Conservation (phyloP, 2,888 invertebrate genomes). For the Ectropis crepuscularia region DNA sequence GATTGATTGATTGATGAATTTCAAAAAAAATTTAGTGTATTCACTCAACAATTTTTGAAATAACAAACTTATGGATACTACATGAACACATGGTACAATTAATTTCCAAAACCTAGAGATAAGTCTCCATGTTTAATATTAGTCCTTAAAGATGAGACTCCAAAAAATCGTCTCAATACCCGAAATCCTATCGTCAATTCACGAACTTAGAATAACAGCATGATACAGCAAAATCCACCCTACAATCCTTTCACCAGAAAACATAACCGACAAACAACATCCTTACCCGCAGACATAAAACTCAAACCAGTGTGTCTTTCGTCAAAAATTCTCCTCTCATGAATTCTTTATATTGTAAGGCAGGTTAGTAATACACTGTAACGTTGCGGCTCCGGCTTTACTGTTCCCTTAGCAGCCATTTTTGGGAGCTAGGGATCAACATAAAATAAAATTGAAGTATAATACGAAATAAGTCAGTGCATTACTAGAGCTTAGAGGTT, state of each 20-base stretch:
- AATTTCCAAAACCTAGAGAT: no score
- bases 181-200: background rate
- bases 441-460: constrained; percentile 72
- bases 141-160: background rate
- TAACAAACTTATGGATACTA: no score
- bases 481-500: constrained; percentile 45
- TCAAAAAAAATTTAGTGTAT: no score
- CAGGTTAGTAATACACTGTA: constrained; percentile 61
- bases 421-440: constrained; percentile 64
- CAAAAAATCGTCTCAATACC: background rate
- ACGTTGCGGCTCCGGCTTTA: constrained; percentile 59
- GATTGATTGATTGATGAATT: no score
- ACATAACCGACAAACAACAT: constrained; percentile 25
- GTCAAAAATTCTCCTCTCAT: constrained; percentile 69
- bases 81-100: no score
- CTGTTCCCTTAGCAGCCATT: constrained; percentile 67
- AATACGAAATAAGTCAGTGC: constrained; percentile 55
- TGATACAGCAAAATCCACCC: constrained; percentile 29
- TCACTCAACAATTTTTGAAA: no score
- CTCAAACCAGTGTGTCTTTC: constrained; percentile 59
- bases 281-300: constrained; percentile 51
- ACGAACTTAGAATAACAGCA: constrained; percentile 9
- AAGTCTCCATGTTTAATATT: no score
- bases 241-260: constrained; percentile 11
- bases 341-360: constrained; percentile 69